Conservation (phyloP, 2,113 vertebrate species). For the Narcine bancroftii region DNA sequence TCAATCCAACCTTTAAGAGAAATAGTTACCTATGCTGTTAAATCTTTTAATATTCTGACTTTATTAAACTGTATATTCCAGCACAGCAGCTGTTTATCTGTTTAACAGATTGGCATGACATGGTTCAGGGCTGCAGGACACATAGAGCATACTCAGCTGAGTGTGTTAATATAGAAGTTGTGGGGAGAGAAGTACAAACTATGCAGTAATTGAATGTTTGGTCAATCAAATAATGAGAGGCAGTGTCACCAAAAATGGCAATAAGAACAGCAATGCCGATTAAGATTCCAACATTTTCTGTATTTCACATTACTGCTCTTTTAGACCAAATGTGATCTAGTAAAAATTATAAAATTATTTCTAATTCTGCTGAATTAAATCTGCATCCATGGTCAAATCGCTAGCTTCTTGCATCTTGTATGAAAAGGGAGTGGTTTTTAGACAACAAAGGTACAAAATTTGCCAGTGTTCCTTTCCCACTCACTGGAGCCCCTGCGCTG, state of each 20-base stretch:
- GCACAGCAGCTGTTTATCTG: too few species aligned
- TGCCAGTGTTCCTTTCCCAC: too few species aligned
- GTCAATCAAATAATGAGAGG: neutral
- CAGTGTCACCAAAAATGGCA: neutral
- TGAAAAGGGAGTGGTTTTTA: too few species aligned
- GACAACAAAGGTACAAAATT: too few species aligned
- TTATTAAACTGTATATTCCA: too few species aligned
- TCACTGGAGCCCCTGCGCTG: too few species aligned
- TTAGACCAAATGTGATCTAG: neutral
- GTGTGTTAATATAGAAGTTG: neutral
- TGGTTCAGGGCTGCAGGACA: neutral
- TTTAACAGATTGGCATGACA: neutral
- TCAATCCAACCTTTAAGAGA: slow-evolving; percentile 82
- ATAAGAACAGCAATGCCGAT: neutral
- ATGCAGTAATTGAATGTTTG: neutral
- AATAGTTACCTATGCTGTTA: slow-evolving; percentile 16
- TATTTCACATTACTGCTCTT: neutral
- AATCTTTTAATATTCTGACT: too few species aligned
- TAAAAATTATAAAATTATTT: neutral
- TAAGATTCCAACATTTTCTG: neutral
- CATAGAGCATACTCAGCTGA: neutral
- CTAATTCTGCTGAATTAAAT: neutral
- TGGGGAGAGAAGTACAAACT: neutral
- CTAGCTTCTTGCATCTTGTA: too few species aligned
- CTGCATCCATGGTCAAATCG: neutral